Evolutionary conservation across 2,797 vertebrate species (phyloP), one percentile per base, ranked within the genome.

Genomic region (Sandelia bainsii): DNA sequence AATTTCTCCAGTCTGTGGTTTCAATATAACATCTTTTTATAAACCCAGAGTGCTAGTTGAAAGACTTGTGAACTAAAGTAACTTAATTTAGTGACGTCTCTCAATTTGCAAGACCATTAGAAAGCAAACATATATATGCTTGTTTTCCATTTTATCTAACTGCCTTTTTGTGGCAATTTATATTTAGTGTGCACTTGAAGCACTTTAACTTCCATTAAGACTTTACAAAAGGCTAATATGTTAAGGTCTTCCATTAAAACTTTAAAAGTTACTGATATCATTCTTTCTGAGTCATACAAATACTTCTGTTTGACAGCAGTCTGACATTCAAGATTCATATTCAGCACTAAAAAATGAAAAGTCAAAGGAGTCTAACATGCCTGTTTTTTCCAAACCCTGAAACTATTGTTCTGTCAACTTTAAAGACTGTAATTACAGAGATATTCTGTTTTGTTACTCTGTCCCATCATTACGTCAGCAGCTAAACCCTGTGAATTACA

Each of bases 111-210:
- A 81, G 60, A 56, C 67, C 67, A 82, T 83, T 86, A 81, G 49
- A 56, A 64, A 32, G 62, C 22, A 82, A 78, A 69, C 51, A 85
- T 80, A 52, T 23, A 52, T 59, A 45, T 32, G 46, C 60, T 51
- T 83, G 65, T 77, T 82, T 80, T 82, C 57, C 64, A 37, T 77
- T 78, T 82, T 64, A 72, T 75, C 34, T 39, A 52, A 48, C 40
- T 60, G 22, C 51, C 48, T 71, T 56, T 77, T 44, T 72, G 54
- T 34, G n/a, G 20, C 13, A 59, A 42, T 71, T 73, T 76, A 68
- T 65, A 77, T 32, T 62, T 45, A 65, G 40, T 48, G 12, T 62
- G 68, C 75, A 74, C 69, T 81, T 48, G 67, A 75, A 81, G 34
- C 23, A 60, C 44, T 84, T 66, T 61, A 54, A 63, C 17, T 4